Percentiles rank a stretch among this genome's conserved stretches.
These are phyloP conservation scores for Trichechus manatus DNA, from an alignment of 2,113 vertebrate genomes.

Conservation along the genomic window DNA sequence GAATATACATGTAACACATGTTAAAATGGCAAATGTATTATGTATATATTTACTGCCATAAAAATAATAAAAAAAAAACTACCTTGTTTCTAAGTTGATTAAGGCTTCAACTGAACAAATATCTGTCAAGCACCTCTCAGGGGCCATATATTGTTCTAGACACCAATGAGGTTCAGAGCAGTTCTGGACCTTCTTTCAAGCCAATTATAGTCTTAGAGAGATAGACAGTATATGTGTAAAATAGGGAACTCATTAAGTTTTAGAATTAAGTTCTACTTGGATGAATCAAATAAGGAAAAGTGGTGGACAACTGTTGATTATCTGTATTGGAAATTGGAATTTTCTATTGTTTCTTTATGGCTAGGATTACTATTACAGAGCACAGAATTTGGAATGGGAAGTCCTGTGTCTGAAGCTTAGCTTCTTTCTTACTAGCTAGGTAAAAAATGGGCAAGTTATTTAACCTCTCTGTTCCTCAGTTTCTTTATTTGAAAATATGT, in stretches of 20 bases:
- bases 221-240: neutral
- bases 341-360: neutral
- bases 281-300: neutral
- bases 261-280: conserved; percentile 34
- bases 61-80: neutral
- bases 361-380: neutral
- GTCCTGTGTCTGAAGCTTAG: neutral
- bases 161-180: neutral
- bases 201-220: neutral
- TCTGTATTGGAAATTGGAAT: neutral
- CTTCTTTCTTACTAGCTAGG: neutral
- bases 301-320: neutral
- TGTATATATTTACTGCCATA: neutral
- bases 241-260: neutral
- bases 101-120: conserved; percentile 37
- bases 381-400: neutral
- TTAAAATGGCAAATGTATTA: neutral
- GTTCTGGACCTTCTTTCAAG: neutral
- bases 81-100: neutral
- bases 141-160: neutral
- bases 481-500: conserved; percentile 7
- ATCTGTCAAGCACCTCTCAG: neutral
- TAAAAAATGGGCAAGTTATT: neutral
- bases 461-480: neutral
- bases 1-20: neutral